A percentile compares a stretch with the other conserved stretches of the same genome.
These are phyloP conservation scores for Tychaedon coryphoeus DNA, from an alignment of 2,113 vertebrate species.

Conservation along the genomic window DNA sequence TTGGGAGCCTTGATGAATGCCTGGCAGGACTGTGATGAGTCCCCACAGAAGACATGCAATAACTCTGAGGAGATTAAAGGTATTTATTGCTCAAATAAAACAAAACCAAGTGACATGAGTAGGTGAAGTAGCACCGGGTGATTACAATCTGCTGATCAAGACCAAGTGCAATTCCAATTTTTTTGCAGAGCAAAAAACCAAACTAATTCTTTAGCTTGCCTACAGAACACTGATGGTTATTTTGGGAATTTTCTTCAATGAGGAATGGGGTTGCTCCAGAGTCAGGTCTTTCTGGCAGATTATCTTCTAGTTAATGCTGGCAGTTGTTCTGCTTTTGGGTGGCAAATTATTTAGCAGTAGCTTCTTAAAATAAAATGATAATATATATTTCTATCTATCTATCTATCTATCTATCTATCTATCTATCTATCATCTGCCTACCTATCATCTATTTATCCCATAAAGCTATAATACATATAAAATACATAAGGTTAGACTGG, in stretches of 20 bases:
- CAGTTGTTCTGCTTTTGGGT: neutral
- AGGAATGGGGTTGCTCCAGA: neutral
- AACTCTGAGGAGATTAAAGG: slow-evolving; percentile 23
- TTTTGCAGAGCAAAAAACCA: neutral
- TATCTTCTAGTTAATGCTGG: neutral
- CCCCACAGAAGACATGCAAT: slow-evolving; percentile 4
- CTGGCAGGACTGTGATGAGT: slow-evolving; percentile 43
- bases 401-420: neutral
- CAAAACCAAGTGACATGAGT: slow-evolving; percentile 29
- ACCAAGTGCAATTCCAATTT: neutral
- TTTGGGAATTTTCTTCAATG: neutral
- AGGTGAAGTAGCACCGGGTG: neutral
- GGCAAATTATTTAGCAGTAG: neutral
- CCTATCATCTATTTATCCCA: neutral
- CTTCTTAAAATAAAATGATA: neutral
- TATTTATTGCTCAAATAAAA: slow-evolving; percentile 56
- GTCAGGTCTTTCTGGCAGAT: neutral
- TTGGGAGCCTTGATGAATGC: slow-evolving; percentile 38
- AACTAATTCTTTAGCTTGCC: slow-evolving; percentile 13
- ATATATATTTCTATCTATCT: neutral
- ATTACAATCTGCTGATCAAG: slow-evolving; percentile 19
- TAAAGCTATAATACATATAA: neutral
- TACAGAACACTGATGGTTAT: neutral
- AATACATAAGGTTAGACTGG: neutral
- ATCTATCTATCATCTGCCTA: neutral